These are phyloP conservation scores for Phyllotreta cruciferae DNA, from an alignment of 2,888 invertebrate genomes.

Conservation along the genomic window DNA sequence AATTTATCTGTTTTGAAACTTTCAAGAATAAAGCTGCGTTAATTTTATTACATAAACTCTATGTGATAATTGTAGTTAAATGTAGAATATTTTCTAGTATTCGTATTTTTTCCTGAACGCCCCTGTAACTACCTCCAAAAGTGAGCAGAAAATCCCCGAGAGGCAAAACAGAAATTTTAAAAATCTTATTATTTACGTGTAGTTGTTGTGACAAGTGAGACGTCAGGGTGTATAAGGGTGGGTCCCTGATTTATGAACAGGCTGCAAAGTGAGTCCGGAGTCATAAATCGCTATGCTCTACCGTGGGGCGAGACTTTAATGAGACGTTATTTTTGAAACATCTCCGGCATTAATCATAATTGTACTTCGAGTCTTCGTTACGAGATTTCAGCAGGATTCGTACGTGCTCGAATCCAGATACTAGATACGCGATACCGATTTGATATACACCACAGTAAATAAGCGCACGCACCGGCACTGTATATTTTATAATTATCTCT, in stretches of 20 bases:
- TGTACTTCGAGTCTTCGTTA: constrained; percentile 43
- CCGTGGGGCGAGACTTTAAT: constrained; percentile 55
- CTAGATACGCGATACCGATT: constrained; percentile 23
- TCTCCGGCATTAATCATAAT: constrained; percentile 54
- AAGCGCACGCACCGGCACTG: constrained; percentile 16
- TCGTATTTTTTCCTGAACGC: background rate
- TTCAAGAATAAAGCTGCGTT: too few species aligned
- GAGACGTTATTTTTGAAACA: constrained; percentile 58
- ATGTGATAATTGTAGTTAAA: constrained; percentile 2
- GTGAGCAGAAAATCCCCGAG: constrained; percentile 4
- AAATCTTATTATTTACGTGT: constrained; percentile 54
- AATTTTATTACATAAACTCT: background rate
- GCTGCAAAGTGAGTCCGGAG: constrained; percentile 52
- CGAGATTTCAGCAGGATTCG: constrained; percentile 38
- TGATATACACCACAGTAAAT: constrained; percentile 24
- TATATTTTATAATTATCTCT: constrained; percentile 9
- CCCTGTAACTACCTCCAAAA: background rate
- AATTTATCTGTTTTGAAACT: too few species aligned
- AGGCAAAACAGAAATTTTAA: constrained; percentile 37
- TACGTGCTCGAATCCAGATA: constrained; percentile 41
- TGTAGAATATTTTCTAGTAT: background rate
- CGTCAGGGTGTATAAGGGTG: constrained; percentile 37
- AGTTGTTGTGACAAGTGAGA: constrained; percentile 51
- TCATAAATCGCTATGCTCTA: constrained; percentile 54
- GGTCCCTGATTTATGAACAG: constrained; percentile 53